Base-by-base conservation (phyloP, 2,888 invertebrate species). In the Pediacus dermestoides region DNA sequence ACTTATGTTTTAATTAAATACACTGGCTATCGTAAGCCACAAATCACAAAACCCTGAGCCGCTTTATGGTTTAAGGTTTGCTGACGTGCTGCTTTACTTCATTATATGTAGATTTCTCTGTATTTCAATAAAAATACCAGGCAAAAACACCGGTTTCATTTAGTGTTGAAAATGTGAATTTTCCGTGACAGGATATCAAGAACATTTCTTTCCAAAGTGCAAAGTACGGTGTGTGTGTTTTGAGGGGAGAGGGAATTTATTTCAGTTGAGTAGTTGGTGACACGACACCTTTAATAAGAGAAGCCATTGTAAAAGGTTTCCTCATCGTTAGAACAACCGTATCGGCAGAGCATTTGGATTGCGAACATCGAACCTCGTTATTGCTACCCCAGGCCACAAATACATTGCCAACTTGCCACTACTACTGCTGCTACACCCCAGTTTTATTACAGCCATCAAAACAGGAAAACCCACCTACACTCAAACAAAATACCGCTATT, bases 341-440 rank as follows among this genome's bases (percentile, higher is more conserved):
- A 41, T 37, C 3, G 12, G 26, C 23, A n/a, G 27, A 34, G 16
- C 37, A 30, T 27, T 34, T 16, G 30, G 37, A 37, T 37, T 30
- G 34, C 16, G 34, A 38, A 28, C 37, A 37, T 34, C 34, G 30
- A 38, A 23, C 16, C 16, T 39, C 38, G 35, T 43, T 43, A 43
- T 43, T 43, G 43, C 43, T 30, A 39, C 43, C 43, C 36, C 39
- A 35, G 38, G 43, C 43, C 43, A 38, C 39, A 43, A 36, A 42
- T 38, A 42, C 34, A 34, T 34, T 8, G 34, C 34, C 34, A 28
- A 30, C 16, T 42, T 34, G 28, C 28, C 28, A 10, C 10, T 10
- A 9, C 3, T 9, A 23, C 10, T 23, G n/a, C 23, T 3, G 23
- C 4, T 7, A n/a, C 9, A n/a, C 23, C 10, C 23, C 8, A 30